Evolutionary conservation across 2,888 invertebrate genomes (phyloP).

Genomic region (Drosophila nr. medialis): DNA sequence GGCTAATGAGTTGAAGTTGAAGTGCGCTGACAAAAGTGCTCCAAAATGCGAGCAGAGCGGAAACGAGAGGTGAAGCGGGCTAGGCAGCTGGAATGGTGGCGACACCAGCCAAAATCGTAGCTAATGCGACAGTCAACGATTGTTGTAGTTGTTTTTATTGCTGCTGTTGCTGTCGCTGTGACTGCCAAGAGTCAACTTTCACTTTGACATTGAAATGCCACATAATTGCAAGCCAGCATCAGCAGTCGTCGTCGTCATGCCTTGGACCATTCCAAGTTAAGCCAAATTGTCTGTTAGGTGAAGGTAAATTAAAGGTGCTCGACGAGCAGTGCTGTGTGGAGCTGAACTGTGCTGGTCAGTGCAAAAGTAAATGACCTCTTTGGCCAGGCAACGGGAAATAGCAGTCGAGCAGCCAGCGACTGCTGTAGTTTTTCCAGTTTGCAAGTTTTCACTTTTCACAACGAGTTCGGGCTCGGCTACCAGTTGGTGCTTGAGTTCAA

Average conservation of each 20-base stretch:
- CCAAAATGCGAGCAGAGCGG: constrained; percentile 33
- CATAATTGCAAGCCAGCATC: constrained; percentile 62
- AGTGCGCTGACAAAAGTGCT: constrained; percentile 58
- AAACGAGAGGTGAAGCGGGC: background rate
- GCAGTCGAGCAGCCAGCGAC: constrained; percentile 42
- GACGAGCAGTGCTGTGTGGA: constrained; percentile 14
- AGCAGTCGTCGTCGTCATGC: constrained; percentile 28
- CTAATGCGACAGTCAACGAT: constrained; percentile 42
- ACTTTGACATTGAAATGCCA: constrained; percentile 84
- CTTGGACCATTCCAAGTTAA: constrained; percentile 37
- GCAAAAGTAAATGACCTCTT: constrained; percentile 73
- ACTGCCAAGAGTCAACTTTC: constrained; percentile 81
- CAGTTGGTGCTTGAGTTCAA: constrained; percentile 13
- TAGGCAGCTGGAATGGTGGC: background rate
- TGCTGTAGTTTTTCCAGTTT: constrained; percentile 72
- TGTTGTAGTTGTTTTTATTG: constrained; percentile 26
- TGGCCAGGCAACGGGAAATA: constrained; percentile 58
- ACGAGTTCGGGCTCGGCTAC: constrained; percentile 49
- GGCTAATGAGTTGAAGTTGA: constrained; percentile 62
- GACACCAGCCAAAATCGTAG: constrained; percentile 32
- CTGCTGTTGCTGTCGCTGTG: constrained; percentile 34
- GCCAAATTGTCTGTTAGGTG: constrained; percentile 49
- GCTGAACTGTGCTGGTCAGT: constrained; percentile 10
- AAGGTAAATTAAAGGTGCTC: constrained; percentile 60
- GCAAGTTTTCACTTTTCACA: constrained; percentile 77